phyloP scores from a whole-genome alignment of 2,888 invertebrate species.

The Dolichomitus sp. region DNA sequence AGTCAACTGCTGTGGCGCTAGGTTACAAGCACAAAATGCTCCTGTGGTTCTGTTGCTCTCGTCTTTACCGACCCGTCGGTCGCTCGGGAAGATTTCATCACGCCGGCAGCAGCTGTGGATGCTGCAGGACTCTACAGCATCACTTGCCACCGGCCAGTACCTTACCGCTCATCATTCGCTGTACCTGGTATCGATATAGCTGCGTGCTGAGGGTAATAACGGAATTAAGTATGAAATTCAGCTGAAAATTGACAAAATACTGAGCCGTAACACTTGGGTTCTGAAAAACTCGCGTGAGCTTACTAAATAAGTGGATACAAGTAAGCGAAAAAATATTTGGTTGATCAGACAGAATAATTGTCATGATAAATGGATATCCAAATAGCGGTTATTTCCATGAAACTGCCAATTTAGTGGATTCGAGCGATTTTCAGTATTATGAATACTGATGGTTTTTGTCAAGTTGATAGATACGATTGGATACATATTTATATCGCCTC shows the following conservation, averaged over 20 bases:
- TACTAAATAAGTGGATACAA: too few relatives aligned
- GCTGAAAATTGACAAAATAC: background rate
- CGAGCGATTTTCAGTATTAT: too few relatives aligned
- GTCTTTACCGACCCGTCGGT: conserved; percentile 72
- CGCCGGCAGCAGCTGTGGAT: conserved; percentile 43
- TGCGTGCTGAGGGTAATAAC: background rate
- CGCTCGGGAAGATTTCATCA: conserved; percentile 59
- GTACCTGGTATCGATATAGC: conserved; percentile 35
- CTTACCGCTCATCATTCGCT: conserved; percentile 36
- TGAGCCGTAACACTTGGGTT: background rate
- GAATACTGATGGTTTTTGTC: background rate
- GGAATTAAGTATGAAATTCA: background rate
- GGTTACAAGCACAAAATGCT: conserved; percentile 7
- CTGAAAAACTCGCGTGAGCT: too few relatives aligned
- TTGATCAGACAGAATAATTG: too few relatives aligned
- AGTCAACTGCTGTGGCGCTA: background rate
- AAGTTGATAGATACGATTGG: background rate
- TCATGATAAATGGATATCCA: too few relatives aligned
- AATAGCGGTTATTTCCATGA: too few relatives aligned
- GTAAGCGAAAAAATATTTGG: too few relatives aligned
- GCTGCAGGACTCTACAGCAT: conserved; percentile 56
- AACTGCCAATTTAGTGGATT: too few relatives aligned
- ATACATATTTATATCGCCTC: background rate
- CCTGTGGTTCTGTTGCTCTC: conserved; percentile 17
- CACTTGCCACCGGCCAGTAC: conserved; percentile 26